Evolutionary conservation across 2,113 vertebrate genomes (phyloP).

Genomic region (Crypturellus undulatus): DNA sequence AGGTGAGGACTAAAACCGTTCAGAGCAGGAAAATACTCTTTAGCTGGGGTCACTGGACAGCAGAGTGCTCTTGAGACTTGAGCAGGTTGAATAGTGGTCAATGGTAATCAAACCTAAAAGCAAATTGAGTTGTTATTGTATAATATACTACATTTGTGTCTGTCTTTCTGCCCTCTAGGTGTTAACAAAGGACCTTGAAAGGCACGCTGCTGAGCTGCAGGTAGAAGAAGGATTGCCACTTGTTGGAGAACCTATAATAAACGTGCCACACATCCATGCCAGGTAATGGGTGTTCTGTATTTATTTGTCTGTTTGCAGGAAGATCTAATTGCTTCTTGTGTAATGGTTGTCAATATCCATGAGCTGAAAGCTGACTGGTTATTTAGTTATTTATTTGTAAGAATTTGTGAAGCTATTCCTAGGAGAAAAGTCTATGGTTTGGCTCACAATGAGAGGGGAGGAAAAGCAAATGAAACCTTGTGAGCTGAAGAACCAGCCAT

Average conservation of each 20-base stretch:
- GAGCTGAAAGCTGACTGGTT: background rate
- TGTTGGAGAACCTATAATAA: constrained; percentile 85
- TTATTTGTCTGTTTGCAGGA: background rate
- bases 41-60: fast-evolving
- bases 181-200: constrained; percentile 92
- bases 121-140: background rate
- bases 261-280: constrained; percentile 90
- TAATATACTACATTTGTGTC: background rate
- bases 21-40: background rate
- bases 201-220: constrained; percentile 89
- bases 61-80: background rate
- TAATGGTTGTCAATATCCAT: background rate
- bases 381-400: background rate
- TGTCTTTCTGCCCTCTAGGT: constrained; percentile 78
- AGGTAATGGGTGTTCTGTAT: constrained; percentile 76
- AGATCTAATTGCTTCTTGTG: background rate
- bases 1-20: background rate
- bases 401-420: background rate
- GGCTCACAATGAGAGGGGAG: fast-evolving
- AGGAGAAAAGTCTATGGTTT: fast-evolving
- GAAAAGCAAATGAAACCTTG: background rate
- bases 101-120: background rate
- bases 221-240: constrained; percentile 85
- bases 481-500: background rate
- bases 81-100: no score